These are phyloP conservation scores for Tetragonisca angustula DNA, from an alignment of 2,888 invertebrate genomes.

Conservation along the genomic window DNA sequence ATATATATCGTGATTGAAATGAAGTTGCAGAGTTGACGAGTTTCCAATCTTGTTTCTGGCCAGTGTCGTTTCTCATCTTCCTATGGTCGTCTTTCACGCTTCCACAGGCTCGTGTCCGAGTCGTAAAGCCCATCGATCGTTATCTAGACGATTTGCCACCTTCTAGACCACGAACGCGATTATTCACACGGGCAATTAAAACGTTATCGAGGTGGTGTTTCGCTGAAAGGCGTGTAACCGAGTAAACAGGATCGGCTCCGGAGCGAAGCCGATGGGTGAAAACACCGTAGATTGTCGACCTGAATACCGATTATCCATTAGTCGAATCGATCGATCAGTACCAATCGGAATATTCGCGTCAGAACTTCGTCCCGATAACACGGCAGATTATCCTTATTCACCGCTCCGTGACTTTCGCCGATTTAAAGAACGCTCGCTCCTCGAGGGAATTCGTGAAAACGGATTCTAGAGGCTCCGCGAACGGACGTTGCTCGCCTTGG, in stretches of 20 bases:
- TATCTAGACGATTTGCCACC: slow-evolving; percentile 20
- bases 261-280: slow-evolving; percentile 14
- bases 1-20: too few species aligned
- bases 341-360: neutral
- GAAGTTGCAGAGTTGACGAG: too few species aligned
- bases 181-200: slow-evolving; percentile 31
- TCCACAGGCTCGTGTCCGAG: neutral
- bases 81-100: neutral
- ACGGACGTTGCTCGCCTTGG: slow-evolving; percentile 1
- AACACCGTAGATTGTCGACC: slow-evolving; percentile 25
- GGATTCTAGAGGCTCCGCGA: neutral
- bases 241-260: neutral
- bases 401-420: slow-evolving; percentile 8
- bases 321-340: slow-evolving; percentile 38
- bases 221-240: slow-evolving; percentile 30
- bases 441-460: neutral
- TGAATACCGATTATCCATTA: slow-evolving; percentile 49
- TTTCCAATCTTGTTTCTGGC: neutral
- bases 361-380: neutral
- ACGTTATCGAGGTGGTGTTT: slow-evolving; percentile 25
- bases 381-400: slow-evolving; percentile 15
- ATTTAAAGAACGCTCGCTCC: neutral
- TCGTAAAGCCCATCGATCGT: neutral
- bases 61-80: neutral
- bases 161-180: neutral